Base-by-base conservation (phyloP, 2,888 invertebrate genomes). In the Mesoligia furuncula region DNA sequence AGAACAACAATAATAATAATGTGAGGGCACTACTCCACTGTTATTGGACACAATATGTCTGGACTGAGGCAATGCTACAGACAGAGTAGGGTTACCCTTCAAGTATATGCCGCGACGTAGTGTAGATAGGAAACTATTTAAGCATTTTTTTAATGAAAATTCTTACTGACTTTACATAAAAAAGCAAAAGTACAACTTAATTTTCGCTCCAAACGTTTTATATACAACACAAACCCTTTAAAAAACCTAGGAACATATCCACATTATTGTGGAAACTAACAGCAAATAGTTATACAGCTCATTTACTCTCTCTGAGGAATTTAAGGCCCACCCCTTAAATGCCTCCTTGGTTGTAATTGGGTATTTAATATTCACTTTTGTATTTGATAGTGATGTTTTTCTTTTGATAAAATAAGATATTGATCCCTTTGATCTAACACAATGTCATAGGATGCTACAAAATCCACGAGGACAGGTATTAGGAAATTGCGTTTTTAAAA, bases 1-100 rank as follows among this genome's bases (percentile, higher is more conserved):
- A 85, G 89, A 90, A 90, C 88, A 89, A 88, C 88, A 90, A 89
- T 83, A 77, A 88, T 88, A 90, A 89, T 83, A 77, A 82, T 70
- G 75, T 62, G 74, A 81, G 81, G 84, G 85, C 83, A 77, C 67
- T 27, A 65, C 73, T 69, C 66, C 66, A 72, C 75, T 67, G 77
- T 75, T 82, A 81, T 79, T 85, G 81, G 80, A 84, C 83, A 87
- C 77, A 36, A 36, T 36, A 77, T 77, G 82, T 75, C 79, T 73
- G 51, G 54, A 59, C 51, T 6, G 48, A 59, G 59, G 15, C 48
- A 20, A 57, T 70, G 62, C 27, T 77, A 77, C 51, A 54, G 13
- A 73, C 51, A 54, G 13, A 73, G 65, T 61, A 79, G 61, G 62
- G 65, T 59, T 57, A 45, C 67, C 17, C 42, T 42, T 57, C 8